Evolutionary conservation across 2,888 invertebrate species (phyloP), one percentile per base, ranked within the genome.

Genomic region (Ochropleura leucogaster): DNA sequence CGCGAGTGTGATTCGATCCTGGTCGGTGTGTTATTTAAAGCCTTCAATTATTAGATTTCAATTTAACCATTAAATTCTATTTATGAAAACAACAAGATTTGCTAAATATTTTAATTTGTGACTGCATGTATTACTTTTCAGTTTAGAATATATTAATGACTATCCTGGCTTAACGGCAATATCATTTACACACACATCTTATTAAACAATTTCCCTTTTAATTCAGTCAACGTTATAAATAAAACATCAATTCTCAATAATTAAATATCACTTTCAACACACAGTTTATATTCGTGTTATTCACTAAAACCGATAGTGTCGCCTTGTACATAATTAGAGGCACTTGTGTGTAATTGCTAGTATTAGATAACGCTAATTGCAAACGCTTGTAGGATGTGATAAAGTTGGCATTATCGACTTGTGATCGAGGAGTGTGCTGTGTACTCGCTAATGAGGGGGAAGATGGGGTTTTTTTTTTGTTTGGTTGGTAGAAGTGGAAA

Each of bases 291-390:
- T 66, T 72, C 59, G 46, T 74, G 65, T 83, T 68, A 74, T 74
- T 79, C 63, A 72, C 63, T 74, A 49, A 65, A 72, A 66, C 14
- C 10, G 83, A 82, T 83, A 72, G 4, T 12, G 72, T 79, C 83
- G 46, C 40, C 69, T 60, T 65, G 76, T 76, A 71, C 49, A 69
- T 71, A 74, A 79, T 79, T 66, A 83, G 70, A 46, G 53, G 53
- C 67, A 65, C 67, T 71, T 49, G 60, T 72, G 30, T 73, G n/a
- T 66, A 73, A 83, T 72, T 66, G 66, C 44, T 51, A 74, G 44
- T 69, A 62, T 68, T 62, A 46, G 82, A 82, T 82, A 83, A 72
- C 55, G 30, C 47, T 79, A 82, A 82, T 82, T 79, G 74, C 70
- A n/a, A 79, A 72, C 60, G 68, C 73, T 74, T 79, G 83, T 82